phyloP scores from a whole-genome alignment of 1,140 invertebrate genomes.

The Monochamus saltuarius region DNA sequence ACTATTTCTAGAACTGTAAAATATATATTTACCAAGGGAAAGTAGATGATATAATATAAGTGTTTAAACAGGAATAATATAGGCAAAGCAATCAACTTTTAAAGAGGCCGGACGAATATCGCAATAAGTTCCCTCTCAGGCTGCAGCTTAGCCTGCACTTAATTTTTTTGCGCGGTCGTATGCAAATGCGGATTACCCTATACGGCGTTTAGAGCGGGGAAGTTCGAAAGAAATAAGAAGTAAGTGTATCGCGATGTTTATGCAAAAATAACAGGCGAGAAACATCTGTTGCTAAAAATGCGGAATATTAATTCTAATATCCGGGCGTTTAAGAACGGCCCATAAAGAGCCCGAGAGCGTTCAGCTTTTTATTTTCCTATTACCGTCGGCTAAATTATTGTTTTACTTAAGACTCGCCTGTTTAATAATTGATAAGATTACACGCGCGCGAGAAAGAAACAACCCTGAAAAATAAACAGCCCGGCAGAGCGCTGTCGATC shows the following conservation, averaged over 20 bases:
- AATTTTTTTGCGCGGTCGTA: not conserved
- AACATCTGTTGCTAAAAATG: slow-evolving; percentile 44
- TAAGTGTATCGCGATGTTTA: slow-evolving; percentile 27
- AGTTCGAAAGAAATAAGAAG: not conserved
- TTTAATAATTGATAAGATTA: slow-evolving; percentile 48
- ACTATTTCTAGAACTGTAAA: no score
- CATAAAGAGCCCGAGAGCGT: slow-evolving; percentile 28
- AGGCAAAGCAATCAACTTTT: not conserved
- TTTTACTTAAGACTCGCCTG: slow-evolving; percentile 45
- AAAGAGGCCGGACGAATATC: not conserved
- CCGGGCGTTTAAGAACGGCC: slow-evolving; percentile 34
- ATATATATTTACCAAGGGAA: no score
- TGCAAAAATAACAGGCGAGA: slow-evolving; percentile 39
- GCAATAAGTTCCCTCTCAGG: not conserved
- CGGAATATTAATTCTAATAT: slow-evolving; percentile 44
- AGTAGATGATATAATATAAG: no score
- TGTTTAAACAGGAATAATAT: no score
- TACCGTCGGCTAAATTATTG: slow-evolving; percentile 44
- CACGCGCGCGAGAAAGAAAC: slow-evolving; percentile 11
- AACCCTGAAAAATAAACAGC: not conserved
- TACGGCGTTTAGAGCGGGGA: not conserved
- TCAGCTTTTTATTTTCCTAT: slow-evolving; percentile 44
- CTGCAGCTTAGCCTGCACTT: not conserved
- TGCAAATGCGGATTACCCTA: not conserved
- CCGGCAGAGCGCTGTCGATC: no score